Base-by-base conservation (phyloP, 2,888 invertebrate species). In the Caenorhabditis becei region DNA sequence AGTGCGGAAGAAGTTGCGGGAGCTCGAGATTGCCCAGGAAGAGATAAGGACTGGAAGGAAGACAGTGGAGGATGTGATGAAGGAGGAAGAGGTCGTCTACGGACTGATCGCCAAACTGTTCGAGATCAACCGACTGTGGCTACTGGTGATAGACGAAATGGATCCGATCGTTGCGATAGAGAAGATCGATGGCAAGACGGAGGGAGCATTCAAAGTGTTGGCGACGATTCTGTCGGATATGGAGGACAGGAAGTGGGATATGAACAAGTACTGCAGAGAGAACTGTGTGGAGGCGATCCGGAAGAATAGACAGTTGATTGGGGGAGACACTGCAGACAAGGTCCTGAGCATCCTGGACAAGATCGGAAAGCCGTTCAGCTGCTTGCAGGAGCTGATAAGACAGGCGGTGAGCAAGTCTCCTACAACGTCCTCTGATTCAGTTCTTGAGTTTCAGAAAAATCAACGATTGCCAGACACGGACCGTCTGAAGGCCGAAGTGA, bases 111-210 rank as follows among this genome's bases (percentile, higher is more conserved):
- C 23, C 1, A 14, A 24, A 0, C 14, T 59, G 8, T 14, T 37
- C 41, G 41, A 41, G 18, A 14, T 59, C 16, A 24, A 37, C 11
- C 8, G 41, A 41, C 41, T 59, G 23, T 59, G 59, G 59, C 23
- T 59, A 24, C 7, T 24, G 2, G 59, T 59, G 10, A 23, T 11
- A 14, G 59, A 59, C 14, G 59, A 59, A 16, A 41, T 24, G 41
- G 59, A 59, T 1, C 28, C 56, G 32, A 2, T 56, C 1, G 2
- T 32, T 14, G 7, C 32, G 28, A 26, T 32, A 1, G 11, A 32
- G 10, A 1, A 18, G 14, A 24, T 7, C 1, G 41, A 24, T 10
- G 41, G 11, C 0, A 41, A 18, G 5, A 20, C 16, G 18, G 37
- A 37, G 20, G 37, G 18, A 4, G 5, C 11, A 16, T 16, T 53